Evolutionary conservation across 2,113 vertebrate genomes (phyloP), one percentile per base, ranked within the genome.

Genomic region (Trogon melanurus): DNA sequence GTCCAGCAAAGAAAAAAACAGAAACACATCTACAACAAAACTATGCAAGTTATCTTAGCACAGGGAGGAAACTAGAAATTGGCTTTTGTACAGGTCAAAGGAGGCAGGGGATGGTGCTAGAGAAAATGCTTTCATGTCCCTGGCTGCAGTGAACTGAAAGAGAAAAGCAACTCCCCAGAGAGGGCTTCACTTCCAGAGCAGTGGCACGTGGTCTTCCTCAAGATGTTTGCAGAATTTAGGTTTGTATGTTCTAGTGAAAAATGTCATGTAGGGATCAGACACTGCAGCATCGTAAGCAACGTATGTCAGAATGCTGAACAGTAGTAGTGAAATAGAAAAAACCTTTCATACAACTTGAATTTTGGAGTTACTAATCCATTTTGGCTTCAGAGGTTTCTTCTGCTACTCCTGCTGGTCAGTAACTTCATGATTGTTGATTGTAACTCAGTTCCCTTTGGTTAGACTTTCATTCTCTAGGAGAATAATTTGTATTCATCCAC

Each of bases 21-120:
- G n/a, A 69, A 91, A 93, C 36, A 89, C 25, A 78, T 30, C 62
- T 54, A 41, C 34, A 79, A 47, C 36, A 91, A 88, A 93, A 76
- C 54, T 88, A 82, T 93, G 79, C 47, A 78, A 86, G 73, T 88
- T 94, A 70, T 76, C 62, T 91, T 73, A 90, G 36, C 29, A 29
- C 58, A 54, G 62, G 47, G 81, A 88, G 47, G 26, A 91, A 44
- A 50, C 22, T 76, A 56, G 50, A 85, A 61, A 81, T 57, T 29
- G 3, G 22, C 61, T 79, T 85, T 85, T 58, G 22, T 81, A 23
- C 21, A 60, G 85, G 54, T 73, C 79, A 88, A 27, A 91, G 51
- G 34, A 93, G 64, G 34, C 81, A 85, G 84, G 44, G 54, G n/a
- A 60, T 70, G 44, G 25, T 89, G 65, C n/a, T 89, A 45, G 80